Conservation (phyloP, 35 echinoderm and acorn worm genomes). For the Ptychodera flava region DNA sequence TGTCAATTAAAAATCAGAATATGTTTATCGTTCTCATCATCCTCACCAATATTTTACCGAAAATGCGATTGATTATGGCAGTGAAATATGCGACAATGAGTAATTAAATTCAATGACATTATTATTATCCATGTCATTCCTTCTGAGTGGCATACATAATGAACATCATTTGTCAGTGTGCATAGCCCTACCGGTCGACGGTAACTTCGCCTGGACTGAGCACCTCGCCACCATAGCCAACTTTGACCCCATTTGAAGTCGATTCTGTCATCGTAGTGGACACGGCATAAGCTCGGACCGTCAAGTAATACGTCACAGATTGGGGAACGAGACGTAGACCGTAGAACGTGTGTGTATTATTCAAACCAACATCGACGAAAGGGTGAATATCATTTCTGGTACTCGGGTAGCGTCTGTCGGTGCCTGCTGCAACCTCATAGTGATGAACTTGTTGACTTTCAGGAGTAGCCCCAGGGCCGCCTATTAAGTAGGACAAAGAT, state of each 20-base stretch:
- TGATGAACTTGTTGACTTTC: constrained; percentile 9
- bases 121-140: too few species aligned
- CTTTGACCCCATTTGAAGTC: constrained; percentile 36
- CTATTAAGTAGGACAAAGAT: too few species aligned
- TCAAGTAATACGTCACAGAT: constrained; percentile 30
- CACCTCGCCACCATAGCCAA: constrained; percentile 21
- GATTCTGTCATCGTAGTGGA: constrained; percentile 16
- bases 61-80: too few species aligned
- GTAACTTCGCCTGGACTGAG: not conserved
- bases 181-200: not conserved
- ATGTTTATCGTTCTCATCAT: too few species aligned
- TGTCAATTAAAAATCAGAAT: too few species aligned
- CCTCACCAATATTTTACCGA: too few species aligned
- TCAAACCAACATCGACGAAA: constrained; percentile 33
- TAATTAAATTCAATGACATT: too few species aligned
- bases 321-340: constrained; percentile 14
- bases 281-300: constrained; percentile 29
- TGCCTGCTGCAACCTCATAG: constrained; percentile 38
- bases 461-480: too few species aligned
- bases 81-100: too few species aligned
- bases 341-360: constrained; percentile 21
- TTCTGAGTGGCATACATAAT: too few species aligned
- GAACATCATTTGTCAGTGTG: too few species aligned
- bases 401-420: constrained; percentile 38
- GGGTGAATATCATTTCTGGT: constrained; percentile 28